Conservation (phyloP, 2,888 invertebrate genomes). For the Seladonia tumulorum region DNA sequence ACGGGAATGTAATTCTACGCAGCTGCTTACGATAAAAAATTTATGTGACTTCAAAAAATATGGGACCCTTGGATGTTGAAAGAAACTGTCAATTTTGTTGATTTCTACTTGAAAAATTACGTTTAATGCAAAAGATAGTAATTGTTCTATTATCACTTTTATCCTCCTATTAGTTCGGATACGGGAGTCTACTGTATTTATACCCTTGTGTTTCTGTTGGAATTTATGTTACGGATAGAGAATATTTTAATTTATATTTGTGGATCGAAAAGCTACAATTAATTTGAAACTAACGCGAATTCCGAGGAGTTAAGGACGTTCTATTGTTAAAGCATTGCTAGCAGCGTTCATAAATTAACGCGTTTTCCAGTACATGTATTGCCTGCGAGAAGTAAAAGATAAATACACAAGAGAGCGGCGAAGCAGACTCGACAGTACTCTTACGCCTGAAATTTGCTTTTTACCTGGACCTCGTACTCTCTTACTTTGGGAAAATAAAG, state of each 20-base stretch:
- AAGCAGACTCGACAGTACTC: conserved; percentile 77
- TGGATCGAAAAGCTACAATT: background rate
- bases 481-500: conserved; percentile 78
- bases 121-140: no score
- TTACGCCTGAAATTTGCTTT: conserved; percentile 84
- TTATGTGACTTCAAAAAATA: no score
- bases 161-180: no score
- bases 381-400: conserved; percentile 10
- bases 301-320: background rate
- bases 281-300: background rate
- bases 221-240: background rate
- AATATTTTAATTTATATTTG: background rate
- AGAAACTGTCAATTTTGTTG: no score
- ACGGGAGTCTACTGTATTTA: background rate
- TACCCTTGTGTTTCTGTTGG: background rate
- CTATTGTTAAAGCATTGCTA: background rate
- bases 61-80: no score
- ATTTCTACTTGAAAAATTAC: no score
- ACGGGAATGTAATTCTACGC: no score
- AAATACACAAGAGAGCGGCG: conserved; percentile 10
- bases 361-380: background rate
- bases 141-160: no score
- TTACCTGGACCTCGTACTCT: conserved; percentile 80
- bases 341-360: background rate
- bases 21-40: no score